Evolutionary conservation across 2,888 invertebrate genomes (phyloP).

Genomic region (Sphinx pinastri): DNA sequence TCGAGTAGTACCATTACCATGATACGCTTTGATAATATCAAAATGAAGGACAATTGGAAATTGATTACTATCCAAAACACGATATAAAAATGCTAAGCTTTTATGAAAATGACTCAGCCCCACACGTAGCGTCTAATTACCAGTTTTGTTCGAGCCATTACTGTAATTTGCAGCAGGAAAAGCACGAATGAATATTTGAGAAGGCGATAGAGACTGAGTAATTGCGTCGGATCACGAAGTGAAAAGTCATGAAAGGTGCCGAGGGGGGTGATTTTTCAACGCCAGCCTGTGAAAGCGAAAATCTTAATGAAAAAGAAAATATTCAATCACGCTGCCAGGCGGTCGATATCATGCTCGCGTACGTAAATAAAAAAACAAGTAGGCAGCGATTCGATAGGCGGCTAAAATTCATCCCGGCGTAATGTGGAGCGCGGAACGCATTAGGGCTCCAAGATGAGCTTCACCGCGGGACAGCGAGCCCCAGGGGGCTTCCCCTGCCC

Average conservation of each 20-base stretch:
- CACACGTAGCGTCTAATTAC: slow-evolving; percentile 73
- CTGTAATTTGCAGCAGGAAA: slow-evolving; percentile 80
- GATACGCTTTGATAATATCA: slow-evolving; percentile 11
- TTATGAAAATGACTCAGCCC: slow-evolving; percentile 59
- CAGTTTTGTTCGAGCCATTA: slow-evolving; percentile 76
- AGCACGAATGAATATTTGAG: slow-evolving; percentile 83
- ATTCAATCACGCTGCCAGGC: slow-evolving; percentile 58
- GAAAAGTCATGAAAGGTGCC: slow-evolving; percentile 83
- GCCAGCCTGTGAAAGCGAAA: slow-evolving; percentile 68
- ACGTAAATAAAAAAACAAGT: slow-evolving; percentile 20
- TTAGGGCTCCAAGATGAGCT: slow-evolving; percentile 83
- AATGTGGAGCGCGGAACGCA: slow-evolving; percentile 76
- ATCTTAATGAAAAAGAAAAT: slow-evolving; percentile 79
- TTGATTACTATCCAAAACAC: slow-evolving; percentile 15
- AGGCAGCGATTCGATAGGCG: slow-evolving; percentile 39
- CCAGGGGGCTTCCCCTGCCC: slow-evolving; percentile 75
- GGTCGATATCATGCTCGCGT: slow-evolving; percentile 9
- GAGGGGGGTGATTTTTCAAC: slow-evolving; percentile 78
- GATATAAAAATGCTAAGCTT: slow-evolving; percentile 40
- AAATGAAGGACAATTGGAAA: slow-evolving; percentile 20
- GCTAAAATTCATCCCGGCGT: slow-evolving; percentile 78
- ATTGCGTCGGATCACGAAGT: slow-evolving; percentile 83
- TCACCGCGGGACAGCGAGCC: slow-evolving; percentile 82
- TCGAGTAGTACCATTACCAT: neutral
- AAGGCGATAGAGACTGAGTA: slow-evolving; percentile 82